These are phyloP conservation scores for Ciconia nigra DNA, from an alignment of 2,797 vertebrate genomes.

Conservation along the genomic window DNA sequence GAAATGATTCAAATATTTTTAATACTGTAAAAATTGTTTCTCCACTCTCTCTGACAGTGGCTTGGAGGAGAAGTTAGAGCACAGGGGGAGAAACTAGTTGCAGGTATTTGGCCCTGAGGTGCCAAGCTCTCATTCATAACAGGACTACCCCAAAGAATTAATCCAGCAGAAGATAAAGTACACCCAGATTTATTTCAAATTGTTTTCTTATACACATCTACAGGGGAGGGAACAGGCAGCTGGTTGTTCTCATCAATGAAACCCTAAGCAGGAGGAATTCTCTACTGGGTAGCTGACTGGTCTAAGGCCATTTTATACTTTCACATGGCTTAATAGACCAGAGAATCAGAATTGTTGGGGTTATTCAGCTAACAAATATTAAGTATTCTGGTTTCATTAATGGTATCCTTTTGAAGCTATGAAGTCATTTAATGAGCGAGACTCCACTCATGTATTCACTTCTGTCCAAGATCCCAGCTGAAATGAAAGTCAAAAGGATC, in stretches of 20 bases:
- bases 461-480: not conserved
- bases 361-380: not conserved
- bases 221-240: not conserved
- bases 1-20: not conserved
- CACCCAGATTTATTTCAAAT: not conserved
- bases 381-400: conserved; percentile 3
- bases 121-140: not conserved
- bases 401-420: not conserved
- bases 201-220: not conserved
- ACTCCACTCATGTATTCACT: not conserved
- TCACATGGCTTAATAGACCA: not conserved
- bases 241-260: not conserved
- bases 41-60: not conserved
- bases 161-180: not conserved
- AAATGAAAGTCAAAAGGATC: conserved; percentile 6
- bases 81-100: not conserved
- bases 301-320: not conserved
- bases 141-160: not conserved
- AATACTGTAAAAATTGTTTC: not conserved
- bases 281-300: not conserved
- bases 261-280: not conserved
- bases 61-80: not conserved
- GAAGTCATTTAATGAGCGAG: not conserved
- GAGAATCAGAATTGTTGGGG: not conserved
- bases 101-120: not conserved